phyloP scores from a whole-genome alignment of 64 coral and sea anemone species.

The Montipora sp. region DNA sequence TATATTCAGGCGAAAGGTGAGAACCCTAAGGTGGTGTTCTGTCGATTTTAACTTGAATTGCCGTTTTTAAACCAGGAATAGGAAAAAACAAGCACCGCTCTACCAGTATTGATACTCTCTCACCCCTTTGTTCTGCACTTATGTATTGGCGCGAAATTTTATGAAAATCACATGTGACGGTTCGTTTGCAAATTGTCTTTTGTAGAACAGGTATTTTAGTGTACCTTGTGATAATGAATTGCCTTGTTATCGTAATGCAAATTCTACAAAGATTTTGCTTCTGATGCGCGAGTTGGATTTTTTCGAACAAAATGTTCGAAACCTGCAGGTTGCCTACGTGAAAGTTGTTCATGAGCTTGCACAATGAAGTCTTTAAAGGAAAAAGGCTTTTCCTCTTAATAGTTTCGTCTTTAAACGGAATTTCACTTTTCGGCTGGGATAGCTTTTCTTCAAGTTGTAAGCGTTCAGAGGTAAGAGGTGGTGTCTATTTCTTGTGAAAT shows the following conservation, averaged over 20 bases:
- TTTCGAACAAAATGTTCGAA: neutral
- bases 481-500: constrained; percentile 41
- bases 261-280: neutral
- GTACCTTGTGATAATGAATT: neutral
- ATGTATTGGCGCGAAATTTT: constrained; percentile 42
- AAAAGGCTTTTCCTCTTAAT: neutral
- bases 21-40: neutral
- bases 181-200: neutral
- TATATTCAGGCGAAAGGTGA: constrained; percentile 98
- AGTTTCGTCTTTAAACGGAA: neutral
- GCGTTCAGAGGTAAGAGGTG: neutral
- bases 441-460: neutral
- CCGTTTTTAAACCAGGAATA: neutral
- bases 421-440: too few species aligned
- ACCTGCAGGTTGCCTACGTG: neutral
- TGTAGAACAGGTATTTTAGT: neutral
- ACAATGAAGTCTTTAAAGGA: neutral
- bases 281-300: neutral
- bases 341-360: neutral
- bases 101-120: too few species aligned
- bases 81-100: neutral
- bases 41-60: neutral
- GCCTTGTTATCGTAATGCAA: neutral
- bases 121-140: neutral
- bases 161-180: neutral